These are phyloP conservation scores for Coptodon rendalli DNA, from an alignment of 2,113 vertebrate genomes.

Conservation along the genomic window DNA sequence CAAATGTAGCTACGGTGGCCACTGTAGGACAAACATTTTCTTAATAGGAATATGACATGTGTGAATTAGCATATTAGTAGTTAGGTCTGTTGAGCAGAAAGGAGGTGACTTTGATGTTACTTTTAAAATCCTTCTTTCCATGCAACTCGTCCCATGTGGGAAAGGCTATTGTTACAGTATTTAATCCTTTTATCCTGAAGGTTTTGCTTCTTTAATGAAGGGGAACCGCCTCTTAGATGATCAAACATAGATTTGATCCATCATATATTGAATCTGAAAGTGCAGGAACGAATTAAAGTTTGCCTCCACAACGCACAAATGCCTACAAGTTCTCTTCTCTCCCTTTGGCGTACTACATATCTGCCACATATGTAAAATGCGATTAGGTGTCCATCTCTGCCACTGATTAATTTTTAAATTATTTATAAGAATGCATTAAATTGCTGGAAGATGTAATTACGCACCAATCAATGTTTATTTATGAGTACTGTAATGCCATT, in stretches of 20 bases:
- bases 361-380: background rate
- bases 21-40: background rate
- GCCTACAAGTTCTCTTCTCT: background rate
- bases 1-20: background rate
- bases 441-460: background rate
- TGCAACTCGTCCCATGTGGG: background rate
- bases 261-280: background rate
- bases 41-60: background rate
- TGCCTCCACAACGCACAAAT: background rate
- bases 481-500: background rate
- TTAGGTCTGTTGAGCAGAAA: background rate
- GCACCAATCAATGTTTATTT: background rate
- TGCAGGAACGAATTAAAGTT: background rate
- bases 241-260: background rate
- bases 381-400: accelerated
- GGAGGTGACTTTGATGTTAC: background rate
- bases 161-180: background rate
- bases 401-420: background rate
- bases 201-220: background rate
- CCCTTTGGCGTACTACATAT: background rate
- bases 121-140: background rate
- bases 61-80: background rate
- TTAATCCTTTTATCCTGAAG: background rate
- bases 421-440: background rate
- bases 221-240: background rate